Conservation (phyloP, 2,888 invertebrate genomes). For the Lasioglossum pauxillum region DNA sequence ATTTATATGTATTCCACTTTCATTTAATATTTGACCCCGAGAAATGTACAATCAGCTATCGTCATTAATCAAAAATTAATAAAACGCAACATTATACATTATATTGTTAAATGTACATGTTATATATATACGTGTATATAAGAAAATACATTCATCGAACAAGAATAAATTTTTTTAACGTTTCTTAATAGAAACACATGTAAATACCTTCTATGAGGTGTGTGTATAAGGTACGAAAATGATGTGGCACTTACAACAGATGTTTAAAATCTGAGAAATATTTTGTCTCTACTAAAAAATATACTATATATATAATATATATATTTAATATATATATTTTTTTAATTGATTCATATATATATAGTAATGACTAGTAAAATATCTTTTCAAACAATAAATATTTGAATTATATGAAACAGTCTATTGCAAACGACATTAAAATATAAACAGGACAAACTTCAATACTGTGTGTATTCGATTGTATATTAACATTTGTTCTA, state of each 20-base stretch:
- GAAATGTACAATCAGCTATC: slow-evolving; percentile 31
- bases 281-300: slow-evolving; percentile 4
- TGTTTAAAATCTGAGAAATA: slow-evolving; percentile 11
- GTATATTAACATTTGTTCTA: slow-evolving; percentile 27
- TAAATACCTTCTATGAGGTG: slow-evolving; percentile 30
- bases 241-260: slow-evolving; percentile 33
- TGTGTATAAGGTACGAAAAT: slow-evolving; percentile 24
- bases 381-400: slow-evolving; percentile 19
- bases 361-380: slow-evolving; percentile 15
- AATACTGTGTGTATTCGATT: slow-evolving; percentile 16
- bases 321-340: slow-evolving; percentile 14
- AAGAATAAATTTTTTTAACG: slow-evolving; percentile 51
- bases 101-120: slow-evolving; percentile 41
- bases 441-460: slow-evolving; percentile 15
- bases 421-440: slow-evolving; percentile 17
- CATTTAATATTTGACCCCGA: slow-evolving; percentile 19
- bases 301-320: slow-evolving; percentile 5
- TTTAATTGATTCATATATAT: slow-evolving; percentile 3
- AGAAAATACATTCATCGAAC: slow-evolving; percentile 54
- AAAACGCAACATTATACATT: slow-evolving; percentile 32
- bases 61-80: slow-evolving; percentile 37
- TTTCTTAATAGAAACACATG: slow-evolving; percentile 34
- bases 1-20: slow-evolving; percentile 29
- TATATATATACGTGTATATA: slow-evolving; percentile 10
- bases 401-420: slow-evolving; percentile 28